Evolutionary conservation across 2,797 vertebrate genomes (phyloP), one percentile per base, ranked within the genome.

Genomic region (Coracias cyanogaster): DNA sequence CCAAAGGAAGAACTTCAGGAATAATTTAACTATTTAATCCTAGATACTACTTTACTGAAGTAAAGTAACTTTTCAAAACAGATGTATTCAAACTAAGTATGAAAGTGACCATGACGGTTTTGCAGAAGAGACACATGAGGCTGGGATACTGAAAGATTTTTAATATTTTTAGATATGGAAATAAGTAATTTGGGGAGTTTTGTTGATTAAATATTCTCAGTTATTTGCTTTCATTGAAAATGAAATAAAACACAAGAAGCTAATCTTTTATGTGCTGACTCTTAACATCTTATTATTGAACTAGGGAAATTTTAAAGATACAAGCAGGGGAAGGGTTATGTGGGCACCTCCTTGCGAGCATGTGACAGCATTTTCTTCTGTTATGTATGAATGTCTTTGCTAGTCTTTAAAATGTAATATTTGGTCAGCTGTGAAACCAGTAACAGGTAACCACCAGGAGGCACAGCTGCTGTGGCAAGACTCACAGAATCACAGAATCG

Each of bases 361-460:
- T 19, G 35, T 46, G n/a, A 15, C 21, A 57, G 16, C 12, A 11
- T 74, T 62, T 96, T 93, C 15, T 43, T 65, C 45, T 39, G 24
- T 12, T 60, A 10, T 12, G 8, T 70, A 8, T 39, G n/a, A 72
- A 61, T 17, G 37, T 48, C 51, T 69, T 79, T 83, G 64, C 7
- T 45, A 31, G 25, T 54, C 29, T 49, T 86, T 54, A 19, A 35
- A 65, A 69, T 13, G 0, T 24, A 39, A 16, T 64, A 33, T 43
- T 71, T 82, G 58, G 9, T 60, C 29, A 43, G 31, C 31, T n/a
- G 39, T 58, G 72, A 65, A 89, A 49, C 17, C 51, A 39, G 37
- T 46, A 18, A 41, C 21, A 49, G 74, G 49, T 19, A 21, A 60
- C 86, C 96, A 51, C 62, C 61, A 95, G 97, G 87, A 86, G 96